Evolutionary conservation across 2,797 vertebrate species (phyloP).

Genomic region (Hozukius guyotensis): DNA sequence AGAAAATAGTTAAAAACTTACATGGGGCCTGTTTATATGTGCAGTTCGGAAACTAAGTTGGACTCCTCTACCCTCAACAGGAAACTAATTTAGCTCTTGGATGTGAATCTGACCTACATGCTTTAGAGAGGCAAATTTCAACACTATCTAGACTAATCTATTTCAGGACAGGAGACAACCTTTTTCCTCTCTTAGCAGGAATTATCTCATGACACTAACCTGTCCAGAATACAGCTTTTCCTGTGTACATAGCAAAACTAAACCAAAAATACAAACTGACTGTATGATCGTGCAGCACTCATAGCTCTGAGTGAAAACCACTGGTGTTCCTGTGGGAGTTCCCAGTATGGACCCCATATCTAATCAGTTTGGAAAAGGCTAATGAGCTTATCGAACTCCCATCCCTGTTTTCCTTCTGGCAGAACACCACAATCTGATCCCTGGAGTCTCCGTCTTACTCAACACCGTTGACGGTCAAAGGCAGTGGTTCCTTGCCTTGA

Average conservation of each 20-base stretch:
- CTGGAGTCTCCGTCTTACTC: conserved; percentile 38
- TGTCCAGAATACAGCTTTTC: not conserved
- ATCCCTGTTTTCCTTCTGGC: conserved; percentile 36
- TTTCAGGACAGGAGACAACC: conserved; percentile 12
- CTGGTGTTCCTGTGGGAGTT: conserved; percentile 12
- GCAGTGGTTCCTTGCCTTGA: conserved; percentile 43
- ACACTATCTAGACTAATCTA: conserved; percentile 29
- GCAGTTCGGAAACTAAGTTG: conserved; percentile 17
- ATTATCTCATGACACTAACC: conserved; percentile 6
- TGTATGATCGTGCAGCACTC: not conserved
- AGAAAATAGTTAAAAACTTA: not conserved
- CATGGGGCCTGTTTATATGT: not conserved
- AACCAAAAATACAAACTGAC: not conserved
- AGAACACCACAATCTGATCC: conserved; percentile 50
- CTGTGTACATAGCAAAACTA: not conserved
- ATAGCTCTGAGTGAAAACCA: conserved; percentile 15
- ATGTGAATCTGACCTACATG: conserved; percentile 51
- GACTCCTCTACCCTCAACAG: conserved; percentile 12
- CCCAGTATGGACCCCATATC: conserved; percentile 47
- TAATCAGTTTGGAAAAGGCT: conserved; percentile 64
- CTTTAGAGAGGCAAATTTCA: conserved; percentile 32
- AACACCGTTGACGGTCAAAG: conserved; percentile 56
- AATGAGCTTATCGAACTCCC: conserved; percentile 62
- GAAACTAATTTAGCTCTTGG: conserved; percentile 44
- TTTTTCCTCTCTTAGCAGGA: conserved; percentile 5